Evolutionary conservation across 2,888 invertebrate genomes (phyloP).

Genomic region (Hydrotaea diabolus): DNA sequence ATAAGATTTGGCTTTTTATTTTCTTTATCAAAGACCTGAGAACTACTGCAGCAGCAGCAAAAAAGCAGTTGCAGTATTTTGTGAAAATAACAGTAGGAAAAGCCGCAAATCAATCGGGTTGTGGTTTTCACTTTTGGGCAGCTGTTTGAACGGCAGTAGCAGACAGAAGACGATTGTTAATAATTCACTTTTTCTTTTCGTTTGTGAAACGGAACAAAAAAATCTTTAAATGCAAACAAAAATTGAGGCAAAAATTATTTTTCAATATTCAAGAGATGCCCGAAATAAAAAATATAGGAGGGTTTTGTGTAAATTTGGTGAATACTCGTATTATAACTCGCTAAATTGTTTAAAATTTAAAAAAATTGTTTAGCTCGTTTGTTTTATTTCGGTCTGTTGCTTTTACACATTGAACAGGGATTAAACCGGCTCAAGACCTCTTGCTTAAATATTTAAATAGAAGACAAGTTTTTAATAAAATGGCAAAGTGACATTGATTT

Average conservation of each 20-base stretch:
- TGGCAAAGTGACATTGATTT: too few relatives aligned
- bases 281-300: neutral
- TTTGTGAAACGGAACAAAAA: neutral
- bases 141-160: constrained; percentile 71
- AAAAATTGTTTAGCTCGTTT: too few relatives aligned
- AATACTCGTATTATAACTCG: too few relatives aligned
- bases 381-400: too few relatives aligned
- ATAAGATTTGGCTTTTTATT: too few relatives aligned
- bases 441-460: too few relatives aligned
- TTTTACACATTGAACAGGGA: too few relatives aligned
- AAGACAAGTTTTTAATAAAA: too few relatives aligned
- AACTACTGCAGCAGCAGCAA: neutral
- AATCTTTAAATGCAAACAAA: neutral
- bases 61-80: constrained; percentile 22
- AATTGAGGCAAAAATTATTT: neutral
- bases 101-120: constrained; percentile 80
- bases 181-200: neutral
- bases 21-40: neutral
- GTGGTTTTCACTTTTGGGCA: constrained; percentile 77
- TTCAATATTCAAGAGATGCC: neutral
- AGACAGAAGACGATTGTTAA: neutral
- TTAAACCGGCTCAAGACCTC: too few relatives aligned
- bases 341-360: too few relatives aligned
- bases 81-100: constrained; percentile 68
- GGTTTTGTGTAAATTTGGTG: neutral